Evolutionary conservation across 2,888 invertebrate species (phyloP), one percentile per base, ranked within the genome.

Genomic region (Cetonia aurata): DNA sequence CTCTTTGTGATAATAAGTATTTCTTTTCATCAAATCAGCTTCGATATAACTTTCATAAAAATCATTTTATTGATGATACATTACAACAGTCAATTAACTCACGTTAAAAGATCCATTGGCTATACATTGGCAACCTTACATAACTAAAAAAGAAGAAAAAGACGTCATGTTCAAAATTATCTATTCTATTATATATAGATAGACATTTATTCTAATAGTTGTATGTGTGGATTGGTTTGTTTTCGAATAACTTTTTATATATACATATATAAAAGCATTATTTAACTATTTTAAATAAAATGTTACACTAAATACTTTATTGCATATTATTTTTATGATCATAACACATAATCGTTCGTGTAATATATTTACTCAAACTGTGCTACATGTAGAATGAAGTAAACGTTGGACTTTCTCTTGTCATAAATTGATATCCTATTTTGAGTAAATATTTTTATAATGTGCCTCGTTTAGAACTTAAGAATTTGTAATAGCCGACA

Each of bases 231-330:
- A 60, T n/a, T n/a, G 12, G 25, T 60, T 60, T n/a, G 31, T 60
- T 60, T 60, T 56, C 6, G n/a, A 13, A n/a, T 31, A 37, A 56
- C 37, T 37, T 37, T 44, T 31, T 60, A 13, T 60, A 31, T 33
- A 33, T 60, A 46, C 44, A 60, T 44, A 25, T 60, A 13, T 46
- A 31, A n/a, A n/a, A 31, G 12, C 44, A 8, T 59, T 25, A 10
- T 59, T 60, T 25, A 13, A 13, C 8, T 60, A 60, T 25, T 60
- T 59, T 46, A 19, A 60, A 60, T 60, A 60, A 60, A 60, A 46
- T 31, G 60, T 60, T 46, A 44, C n/a, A 59, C 25, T 44, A 17
- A 52, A 25, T 52, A 10, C 25, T 52, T 25, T 52, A 52, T 52
- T 52, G 10, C 25, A 52, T 17, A 37, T 25, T 52, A 17, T 17